Base-by-base conservation (phyloP, 2,888 invertebrate genomes). In the Buathra laborator region DNA sequence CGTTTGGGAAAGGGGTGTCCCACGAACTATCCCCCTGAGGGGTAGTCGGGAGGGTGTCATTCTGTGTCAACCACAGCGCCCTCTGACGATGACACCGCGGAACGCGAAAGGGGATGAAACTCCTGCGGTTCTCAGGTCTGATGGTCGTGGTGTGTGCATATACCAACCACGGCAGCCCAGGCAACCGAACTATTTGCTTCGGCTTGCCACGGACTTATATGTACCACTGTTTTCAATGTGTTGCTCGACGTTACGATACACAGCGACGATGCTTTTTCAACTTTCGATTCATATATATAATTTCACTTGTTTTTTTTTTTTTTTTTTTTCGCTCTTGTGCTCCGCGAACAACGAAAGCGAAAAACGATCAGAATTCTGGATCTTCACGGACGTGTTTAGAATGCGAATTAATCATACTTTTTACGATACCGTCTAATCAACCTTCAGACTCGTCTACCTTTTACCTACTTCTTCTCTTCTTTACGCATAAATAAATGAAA, bases 21-120 rank as follows among this genome's bases (percentile, higher is more conserved):
- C 62, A 16, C 44, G 59, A 74, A 59, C 59, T 74, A 62, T 74
- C 14, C 12, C 32, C 44, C 24, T 19, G 19, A 19, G 59, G 56
- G 66, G 68, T 66, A 62, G 62, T 37, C 79, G 82, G 83, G 86
- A 53, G 93, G 91, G 92, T 93, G 93, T 93, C 92, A 91, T 93
- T 92, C 90, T 89, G 92, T 93, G 93, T 93, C 93, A 93, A 92
- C 92, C 92, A 86, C 93, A 93, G 93, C 91, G 92, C 92, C 93
- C 93, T 93, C 93, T 93, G 93, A 93, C 93, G 92, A 93, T 93
- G 93, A 93, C 93, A 93, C 91, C 90, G 91, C 88, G 91, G 90
- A 91, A 93, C 93, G 92, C 90, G 92, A 91, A 93, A 93, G 93
- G 93, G 93, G 93, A 88, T 86, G 88, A 87, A 88, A 88, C 87